Conservation (phyloP, 2,888 invertebrate genomes). For the Dusona sp. region DNA sequence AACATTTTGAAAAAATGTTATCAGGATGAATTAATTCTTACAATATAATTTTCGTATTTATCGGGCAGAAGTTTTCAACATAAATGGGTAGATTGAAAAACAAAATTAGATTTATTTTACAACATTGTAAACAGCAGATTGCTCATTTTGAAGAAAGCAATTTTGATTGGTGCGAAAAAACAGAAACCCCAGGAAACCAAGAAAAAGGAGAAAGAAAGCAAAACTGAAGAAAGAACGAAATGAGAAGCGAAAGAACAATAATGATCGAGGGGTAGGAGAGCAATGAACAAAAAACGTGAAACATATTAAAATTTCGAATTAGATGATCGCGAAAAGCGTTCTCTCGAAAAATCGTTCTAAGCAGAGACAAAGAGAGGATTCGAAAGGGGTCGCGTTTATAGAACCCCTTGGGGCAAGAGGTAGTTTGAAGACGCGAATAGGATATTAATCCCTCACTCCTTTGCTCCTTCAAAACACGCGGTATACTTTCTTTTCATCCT, state of each 20-base stretch:
- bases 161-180: no score
- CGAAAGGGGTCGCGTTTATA: conserved; percentile 56
- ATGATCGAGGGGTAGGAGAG: conserved; percentile 22
- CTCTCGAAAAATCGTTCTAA: conserved; percentile 60
- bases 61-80: not conserved
- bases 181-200: not conserved
- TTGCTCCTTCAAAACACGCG: conserved; percentile 9
- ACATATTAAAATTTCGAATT: not conserved
- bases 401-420: not conserved
- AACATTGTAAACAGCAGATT: not conserved
- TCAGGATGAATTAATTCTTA: not conserved
- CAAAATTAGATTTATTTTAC: not conserved
- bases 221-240: conserved; percentile 12
- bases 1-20: not conserved
- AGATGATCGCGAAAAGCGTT: conserved; percentile 57
- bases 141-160: not conserved
- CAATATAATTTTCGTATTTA: not conserved
- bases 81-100: not conserved
- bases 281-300: not conserved
- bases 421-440: conserved; percentile 61
- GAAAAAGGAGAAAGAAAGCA: not conserved
- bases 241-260: conserved; percentile 31
- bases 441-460: conserved; percentile 68
- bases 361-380: conserved; percentile 40
- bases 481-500: conserved; percentile 18